These are phyloP conservation scores for Acanthosepion esculentum DNA, from an alignment of 2,888 invertebrate genomes.

Conservation along the genomic window DNA sequence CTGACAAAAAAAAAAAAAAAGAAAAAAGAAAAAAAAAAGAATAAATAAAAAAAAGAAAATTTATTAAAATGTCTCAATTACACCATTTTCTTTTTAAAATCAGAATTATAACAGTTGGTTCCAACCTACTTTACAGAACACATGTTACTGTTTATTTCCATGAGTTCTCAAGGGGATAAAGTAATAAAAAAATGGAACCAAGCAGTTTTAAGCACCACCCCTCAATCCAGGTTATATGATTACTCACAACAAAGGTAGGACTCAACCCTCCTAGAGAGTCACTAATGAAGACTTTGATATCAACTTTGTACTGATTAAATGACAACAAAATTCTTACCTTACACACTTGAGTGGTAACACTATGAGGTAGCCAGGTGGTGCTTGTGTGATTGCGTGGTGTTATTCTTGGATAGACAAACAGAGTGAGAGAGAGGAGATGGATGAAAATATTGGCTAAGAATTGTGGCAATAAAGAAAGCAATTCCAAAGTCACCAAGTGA, in stretches of 20 bases:
- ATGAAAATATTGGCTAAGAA: neutral
- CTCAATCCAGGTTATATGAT: neutral
- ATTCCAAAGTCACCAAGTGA: neutral
- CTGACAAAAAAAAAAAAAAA: no score
- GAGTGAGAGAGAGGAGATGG: neutral
- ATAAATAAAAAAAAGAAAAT: no score
- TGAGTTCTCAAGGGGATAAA: no score
- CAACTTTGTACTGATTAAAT: neutral
- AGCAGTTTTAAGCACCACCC: no score
- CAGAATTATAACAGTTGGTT: no score
- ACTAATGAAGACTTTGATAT: neutral
- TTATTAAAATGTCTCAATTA: no score
- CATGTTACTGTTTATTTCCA: no score
- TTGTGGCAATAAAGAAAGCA: neutral
- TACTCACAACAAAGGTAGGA: neutral
- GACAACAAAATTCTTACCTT: neutral
- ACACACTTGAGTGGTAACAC: neutral
- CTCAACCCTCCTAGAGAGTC: neutral
- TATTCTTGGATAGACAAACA: neutral
- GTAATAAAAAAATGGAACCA: no score
- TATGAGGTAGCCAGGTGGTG: neutral
- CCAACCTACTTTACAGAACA: no score
- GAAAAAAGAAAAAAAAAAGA: no score
- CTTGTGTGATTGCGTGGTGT: neutral
- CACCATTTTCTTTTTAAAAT: no score